Conservation (phyloP, 2,888 invertebrate genomes). For the Strigamia crassipes region DNA sequence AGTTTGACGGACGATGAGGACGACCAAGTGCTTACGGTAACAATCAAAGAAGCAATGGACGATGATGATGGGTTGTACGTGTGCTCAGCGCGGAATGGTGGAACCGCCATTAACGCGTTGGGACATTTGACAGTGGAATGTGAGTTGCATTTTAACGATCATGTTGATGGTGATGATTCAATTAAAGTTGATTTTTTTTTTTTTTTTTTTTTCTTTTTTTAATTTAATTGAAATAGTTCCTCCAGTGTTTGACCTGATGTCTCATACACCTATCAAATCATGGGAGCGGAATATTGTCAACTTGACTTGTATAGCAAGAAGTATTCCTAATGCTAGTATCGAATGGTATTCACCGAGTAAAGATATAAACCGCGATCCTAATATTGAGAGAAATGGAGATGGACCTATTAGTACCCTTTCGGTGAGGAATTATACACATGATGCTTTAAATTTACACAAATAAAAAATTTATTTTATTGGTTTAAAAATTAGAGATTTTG, state of each 20-base stretch:
- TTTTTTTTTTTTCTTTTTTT: no score
- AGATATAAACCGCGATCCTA: constrained; percentile 55
- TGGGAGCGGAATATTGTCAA: constrained; percentile 83
- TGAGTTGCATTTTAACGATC: constrained; percentile 51
- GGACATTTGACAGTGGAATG: constrained; percentile 57
- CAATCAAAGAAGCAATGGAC: constrained; percentile 64
- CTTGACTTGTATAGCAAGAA: constrained; percentile 80
- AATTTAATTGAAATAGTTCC: background rate
- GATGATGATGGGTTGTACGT: constrained; percentile 86
- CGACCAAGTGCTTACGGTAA: constrained; percentile 62
- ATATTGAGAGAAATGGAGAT: constrained; percentile 67
- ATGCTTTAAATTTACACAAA: no score
- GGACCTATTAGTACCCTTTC: constrained; percentile 73
- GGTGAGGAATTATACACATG: constrained; percentile 53
- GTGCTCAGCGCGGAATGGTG: constrained; percentile 75
- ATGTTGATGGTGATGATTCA: background rate
- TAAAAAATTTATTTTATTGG: no score
- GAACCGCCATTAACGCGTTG: constrained; percentile 51
- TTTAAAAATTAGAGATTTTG: no score
- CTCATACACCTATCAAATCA: constrained; percentile 69
- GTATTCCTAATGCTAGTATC: constrained; percentile 88
- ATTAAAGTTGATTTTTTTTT: constrained; percentile 1
- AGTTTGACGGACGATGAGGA: constrained; percentile 49
- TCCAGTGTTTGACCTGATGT: constrained; percentile 77
- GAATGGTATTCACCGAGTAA: constrained; percentile 68